A percentile compares a stretch with the other conserved stretches of the same genome.
Evolutionary conservation across 2,113 vertebrate species (phyloP).

Genomic region (Oxyruncus cristatus): DNA sequence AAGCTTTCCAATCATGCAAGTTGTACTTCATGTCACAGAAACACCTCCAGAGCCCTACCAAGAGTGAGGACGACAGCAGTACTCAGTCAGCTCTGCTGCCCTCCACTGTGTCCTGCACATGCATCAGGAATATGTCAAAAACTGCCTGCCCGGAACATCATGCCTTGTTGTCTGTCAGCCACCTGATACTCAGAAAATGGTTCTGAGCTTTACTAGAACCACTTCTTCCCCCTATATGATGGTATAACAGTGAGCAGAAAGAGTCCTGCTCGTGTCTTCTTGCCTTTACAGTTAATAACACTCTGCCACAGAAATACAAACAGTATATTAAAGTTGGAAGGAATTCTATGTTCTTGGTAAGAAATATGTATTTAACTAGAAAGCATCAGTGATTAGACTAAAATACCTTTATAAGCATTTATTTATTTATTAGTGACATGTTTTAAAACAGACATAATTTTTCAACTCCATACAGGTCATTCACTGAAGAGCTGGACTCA

Average conservation of each 20-base stretch:
- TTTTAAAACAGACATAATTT: neutral
- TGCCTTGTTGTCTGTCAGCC: neutral
- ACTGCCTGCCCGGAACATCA: neutral
- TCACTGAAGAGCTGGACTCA: neutral
- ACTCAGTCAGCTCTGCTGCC: neutral
- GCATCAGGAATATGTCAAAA: neutral
- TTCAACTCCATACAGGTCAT: fast-evolving
- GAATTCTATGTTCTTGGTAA: neutral
- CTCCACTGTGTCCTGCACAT: neutral
- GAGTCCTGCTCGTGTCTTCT: neutral
- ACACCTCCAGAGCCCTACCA: neutral
- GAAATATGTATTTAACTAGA: neutral
- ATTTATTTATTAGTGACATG: neutral
- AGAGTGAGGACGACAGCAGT: neutral
- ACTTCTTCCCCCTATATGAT: neutral
- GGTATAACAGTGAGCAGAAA: neutral
- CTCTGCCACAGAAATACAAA: neutral
- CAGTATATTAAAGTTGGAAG: neutral
- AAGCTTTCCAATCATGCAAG: neutral
- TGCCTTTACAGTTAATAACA: neutral
- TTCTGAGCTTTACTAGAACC: neutral
- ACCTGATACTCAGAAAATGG: neutral
- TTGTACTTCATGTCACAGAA: neutral
- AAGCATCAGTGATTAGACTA: neutral
- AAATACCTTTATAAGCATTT: neutral